These are phyloP conservation scores for Phylloscopus whistleri DNA, from an alignment of 2,113 vertebrate species.

Conservation along the genomic window DNA sequence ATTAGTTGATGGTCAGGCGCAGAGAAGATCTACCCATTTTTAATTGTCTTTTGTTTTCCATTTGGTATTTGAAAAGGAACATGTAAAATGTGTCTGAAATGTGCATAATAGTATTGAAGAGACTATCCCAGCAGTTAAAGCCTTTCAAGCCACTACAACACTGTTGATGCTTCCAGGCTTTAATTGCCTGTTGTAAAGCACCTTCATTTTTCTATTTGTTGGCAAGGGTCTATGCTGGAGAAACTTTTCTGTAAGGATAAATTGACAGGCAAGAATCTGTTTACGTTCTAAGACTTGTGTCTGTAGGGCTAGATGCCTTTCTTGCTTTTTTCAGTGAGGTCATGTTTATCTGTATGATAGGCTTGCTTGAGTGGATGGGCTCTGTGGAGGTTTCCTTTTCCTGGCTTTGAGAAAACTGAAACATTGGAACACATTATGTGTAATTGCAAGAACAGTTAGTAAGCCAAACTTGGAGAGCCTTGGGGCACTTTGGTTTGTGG, in stretches of 20 bases:
- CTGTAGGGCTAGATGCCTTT: neutral
- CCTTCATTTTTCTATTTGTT: neutral
- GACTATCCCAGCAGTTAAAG: neutral
- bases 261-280: neutral
- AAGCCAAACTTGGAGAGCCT: slow-evolving; percentile 15
- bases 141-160: neutral
- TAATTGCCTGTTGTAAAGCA: neutral
- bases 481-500: neutral
- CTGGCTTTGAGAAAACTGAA: neutral
- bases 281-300: neutral
- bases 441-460: slow-evolving; percentile 6
- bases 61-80: neutral
- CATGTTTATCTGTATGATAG: neutral
- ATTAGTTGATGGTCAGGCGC: neutral
- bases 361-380: neutral
- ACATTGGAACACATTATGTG: neutral
- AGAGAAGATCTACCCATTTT: neutral
- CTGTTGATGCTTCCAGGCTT: neutral
- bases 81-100: neutral
- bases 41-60: neutral
- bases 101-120: neutral
- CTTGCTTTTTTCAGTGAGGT: neutral
- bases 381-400: neutral
- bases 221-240: neutral
- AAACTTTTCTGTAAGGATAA: neutral